Percentiles rank a stretch among this genome's conserved stretches.
These are phyloP conservation scores for Drosophila nr. fundita DNA, from an alignment of 2,888 invertebrate genomes.

Conservation along the genomic window DNA sequence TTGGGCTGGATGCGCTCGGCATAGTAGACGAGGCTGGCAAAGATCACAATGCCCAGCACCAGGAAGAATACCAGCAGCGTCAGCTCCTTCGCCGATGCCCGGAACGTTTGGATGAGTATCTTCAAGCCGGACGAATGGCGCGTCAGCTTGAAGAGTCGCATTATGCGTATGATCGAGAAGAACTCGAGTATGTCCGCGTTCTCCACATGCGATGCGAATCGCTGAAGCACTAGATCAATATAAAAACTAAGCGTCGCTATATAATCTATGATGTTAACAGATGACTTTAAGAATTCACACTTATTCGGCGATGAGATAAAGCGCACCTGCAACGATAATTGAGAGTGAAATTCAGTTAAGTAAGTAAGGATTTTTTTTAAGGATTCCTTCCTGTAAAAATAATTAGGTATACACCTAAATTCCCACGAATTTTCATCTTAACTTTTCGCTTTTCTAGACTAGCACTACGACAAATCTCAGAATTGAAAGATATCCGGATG, in stretches of 20 bases:
- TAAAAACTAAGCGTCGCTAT: slow-evolving; percentile 99
- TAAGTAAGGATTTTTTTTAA: background rate
- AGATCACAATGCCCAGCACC: slow-evolving; percentile 98
- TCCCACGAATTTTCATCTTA: background rate
- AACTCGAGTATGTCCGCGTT: slow-evolving; percentile 98
- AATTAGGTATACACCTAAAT: accelerated
- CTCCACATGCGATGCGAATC: slow-evolving; percentile 95
- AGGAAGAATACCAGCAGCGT: slow-evolving; percentile 98
- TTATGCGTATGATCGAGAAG: slow-evolving; percentile 98
- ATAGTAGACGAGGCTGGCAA: slow-evolving; percentile 99
- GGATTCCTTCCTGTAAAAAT: accelerated
- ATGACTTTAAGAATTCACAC: slow-evolving; percentile 96
- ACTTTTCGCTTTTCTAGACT: background rate
- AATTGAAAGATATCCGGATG: background rate
- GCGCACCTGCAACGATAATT: slow-evolving; percentile 86
- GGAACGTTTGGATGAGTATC: slow-evolving; percentile 98
- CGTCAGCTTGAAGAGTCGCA: slow-evolving; percentile 98
- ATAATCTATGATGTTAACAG: slow-evolving; percentile 99
- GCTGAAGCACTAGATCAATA: slow-evolving; percentile 95
- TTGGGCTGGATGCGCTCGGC: slow-evolving; percentile 98
- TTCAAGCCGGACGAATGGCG: slow-evolving; percentile 98
- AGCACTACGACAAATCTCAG: background rate
- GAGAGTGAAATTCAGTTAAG: background rate
- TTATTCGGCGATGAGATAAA: slow-evolving; percentile 97
- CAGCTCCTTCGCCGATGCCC: slow-evolving; percentile 98